Evolutionary conservation across 2,888 invertebrate genomes (phyloP).

Genomic region (Pollenia angustigena): DNA sequence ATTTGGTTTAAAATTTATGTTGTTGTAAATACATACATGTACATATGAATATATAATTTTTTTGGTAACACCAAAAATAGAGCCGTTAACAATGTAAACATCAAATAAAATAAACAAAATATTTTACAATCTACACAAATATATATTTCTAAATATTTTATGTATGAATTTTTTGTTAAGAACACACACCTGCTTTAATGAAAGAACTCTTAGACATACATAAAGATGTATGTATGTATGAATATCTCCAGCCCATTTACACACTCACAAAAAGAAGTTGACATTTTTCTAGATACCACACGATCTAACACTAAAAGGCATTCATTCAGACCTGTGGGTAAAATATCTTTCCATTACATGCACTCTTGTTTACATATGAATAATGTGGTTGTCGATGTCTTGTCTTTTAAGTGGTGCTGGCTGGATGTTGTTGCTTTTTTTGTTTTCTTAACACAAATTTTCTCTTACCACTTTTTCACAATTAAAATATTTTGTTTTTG

Average conservation of each 20-base stretch:
- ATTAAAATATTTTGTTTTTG: slow-evolving; percentile 15
- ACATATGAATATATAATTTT: slow-evolving; percentile 2
- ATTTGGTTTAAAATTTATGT: neutral
- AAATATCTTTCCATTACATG: neutral
- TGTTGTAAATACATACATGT: neutral
- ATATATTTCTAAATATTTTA: slow-evolving; percentile 11
- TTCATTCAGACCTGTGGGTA: too few relatives aligned
- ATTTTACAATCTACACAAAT: slow-evolving; percentile 20
- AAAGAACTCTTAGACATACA: neutral
- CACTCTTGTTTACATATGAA: slow-evolving; percentile 12
- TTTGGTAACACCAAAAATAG: slow-evolving; percentile 52
- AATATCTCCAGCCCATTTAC: neutral
- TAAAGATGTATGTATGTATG: neutral
- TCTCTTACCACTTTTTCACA: slow-evolving; percentile 27
- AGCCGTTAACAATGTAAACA: slow-evolving; percentile 65
- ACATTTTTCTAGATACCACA: slow-evolving; percentile 10
- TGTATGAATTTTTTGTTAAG: slow-evolving; percentile 23
- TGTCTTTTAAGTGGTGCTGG: slow-evolving; percentile 35
- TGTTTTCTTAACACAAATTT: slow-evolving; percentile 16
- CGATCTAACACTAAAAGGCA: neutral
- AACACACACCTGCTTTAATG: slow-evolving; percentile 27
- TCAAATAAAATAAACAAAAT: slow-evolving; percentile 22
- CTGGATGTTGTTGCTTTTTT: neutral
- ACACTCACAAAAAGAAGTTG: neutral
- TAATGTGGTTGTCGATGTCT: slow-evolving; percentile 40